Base-by-base conservation (phyloP, 2,888 invertebrate species). In the Amphimallon solstitiale region DNA sequence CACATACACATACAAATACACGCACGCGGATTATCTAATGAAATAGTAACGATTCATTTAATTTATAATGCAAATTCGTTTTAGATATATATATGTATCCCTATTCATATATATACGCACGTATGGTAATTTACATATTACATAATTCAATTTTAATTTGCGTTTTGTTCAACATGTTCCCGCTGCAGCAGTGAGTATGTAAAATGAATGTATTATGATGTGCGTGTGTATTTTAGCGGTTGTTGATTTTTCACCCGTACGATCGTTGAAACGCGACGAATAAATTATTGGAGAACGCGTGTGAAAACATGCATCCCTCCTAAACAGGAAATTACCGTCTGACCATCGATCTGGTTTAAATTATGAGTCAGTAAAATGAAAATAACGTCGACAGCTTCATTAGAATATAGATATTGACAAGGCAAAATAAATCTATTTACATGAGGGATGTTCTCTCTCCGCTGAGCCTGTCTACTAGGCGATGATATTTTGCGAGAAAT, bases 271-370 rank as follows among this genome's bases (percentile, higher is more conserved):
- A 37, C 19, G 12, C 56, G 23, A 40, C 56, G 56, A 56, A 56
- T 56, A 56, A 56, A 56, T 56, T 40, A 56, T 56, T 43, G 40
- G 43, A 40, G 40, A 56, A 10, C 23, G 56, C 40, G 21, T 19
- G 46, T 21, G 21, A 46, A 46, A 56, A 40, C 21, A 40, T 14
- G 40, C 56, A 43, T 40, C 56, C 56, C 14, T 40, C 37, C 29
- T 56, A 38, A 21, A 21, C 56, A 51, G 56, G 56, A 56, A 56
- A 56, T 56, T 56, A 38, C 56, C 21, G 56, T 56, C 56, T 56
- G 56, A n/a, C 23, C 56, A 56, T 40, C 56, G 56, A 56, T 40
- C 56, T 56, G 54, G n/a, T 54, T 54, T 17, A 56, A 40, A 56
- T 56, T 40, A 56, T 52, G 52, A 52, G 52, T 56, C 40, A 23